These are phyloP conservation scores for Athalia cordata DNA, from an alignment of 2,888 invertebrate genomes.

Conservation along the genomic window DNA sequence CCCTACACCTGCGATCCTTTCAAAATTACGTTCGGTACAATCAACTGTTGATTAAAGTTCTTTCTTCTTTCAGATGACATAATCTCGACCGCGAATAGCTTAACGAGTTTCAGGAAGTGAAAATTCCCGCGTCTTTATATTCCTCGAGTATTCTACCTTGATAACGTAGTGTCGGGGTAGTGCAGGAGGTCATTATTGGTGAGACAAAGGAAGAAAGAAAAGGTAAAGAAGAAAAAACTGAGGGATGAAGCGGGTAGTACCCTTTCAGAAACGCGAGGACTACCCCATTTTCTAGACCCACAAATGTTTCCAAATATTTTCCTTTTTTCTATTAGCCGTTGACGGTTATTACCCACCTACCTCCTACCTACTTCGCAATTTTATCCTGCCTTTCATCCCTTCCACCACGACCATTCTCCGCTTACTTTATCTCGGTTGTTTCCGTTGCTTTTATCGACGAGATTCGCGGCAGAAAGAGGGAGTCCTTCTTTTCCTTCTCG, in stretches of 20 bases:
- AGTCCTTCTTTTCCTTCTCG: conserved; percentile 8
- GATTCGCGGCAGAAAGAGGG: conserved; percentile 9
- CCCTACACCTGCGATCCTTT: background rate
- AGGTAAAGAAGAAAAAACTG: background rate
- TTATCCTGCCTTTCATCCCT: conserved; percentile 26
- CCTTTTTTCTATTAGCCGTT: conserved; percentile 34
- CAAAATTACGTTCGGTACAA: background rate
- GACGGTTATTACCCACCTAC: conserved; percentile 22
- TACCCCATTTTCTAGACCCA: conserved; percentile 25
- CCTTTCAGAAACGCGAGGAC: conserved; percentile 7
- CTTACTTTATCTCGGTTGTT: conserved; percentile 29
- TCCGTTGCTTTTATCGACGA: conserved; percentile 33
- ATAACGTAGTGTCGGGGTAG: background rate
- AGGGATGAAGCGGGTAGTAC: background rate
- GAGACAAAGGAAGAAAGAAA: background rate
- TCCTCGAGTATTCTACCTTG: background rate
- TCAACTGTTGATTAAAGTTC: background rate
- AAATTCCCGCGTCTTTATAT: background rate
- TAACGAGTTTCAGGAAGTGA: conserved; percentile 1
- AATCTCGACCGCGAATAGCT: background rate
- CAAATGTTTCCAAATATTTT: conserved; percentile 36
- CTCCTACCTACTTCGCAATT: conserved; percentile 4
- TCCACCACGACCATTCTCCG: background rate
- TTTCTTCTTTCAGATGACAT: conserved; percentile 2
- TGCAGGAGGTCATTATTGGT: background rate